These are phyloP conservation scores for Steinernema khuongi DNA, from an alignment of 1,140 invertebrate species.

Conservation along the genomic window DNA sequence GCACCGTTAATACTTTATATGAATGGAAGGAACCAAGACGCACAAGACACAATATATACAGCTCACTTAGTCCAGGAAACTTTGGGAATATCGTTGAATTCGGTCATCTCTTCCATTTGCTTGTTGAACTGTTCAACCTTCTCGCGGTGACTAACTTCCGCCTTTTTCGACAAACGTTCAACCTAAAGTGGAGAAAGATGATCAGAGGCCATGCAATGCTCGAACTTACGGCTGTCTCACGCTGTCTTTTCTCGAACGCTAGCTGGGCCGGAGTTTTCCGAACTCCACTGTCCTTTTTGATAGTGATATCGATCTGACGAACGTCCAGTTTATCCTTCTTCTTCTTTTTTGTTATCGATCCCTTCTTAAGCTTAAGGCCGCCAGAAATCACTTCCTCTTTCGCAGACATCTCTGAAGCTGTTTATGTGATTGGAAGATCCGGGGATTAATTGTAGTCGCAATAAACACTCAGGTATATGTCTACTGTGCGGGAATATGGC, in stretches of 20 bases:
- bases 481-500: no score
- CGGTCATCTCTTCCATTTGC: constrained; percentile 54
- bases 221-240: constrained; percentile 43
- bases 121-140: constrained; percentile 57
- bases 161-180: constrained; percentile 53
- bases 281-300: constrained; percentile 49
- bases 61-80: constrained; percentile 54
- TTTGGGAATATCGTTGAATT: constrained; percentile 59
- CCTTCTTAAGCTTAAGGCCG: constrained; percentile 53
- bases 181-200: constrained; percentile 22
- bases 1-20: no score
- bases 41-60: not conserved
- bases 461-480: no score
- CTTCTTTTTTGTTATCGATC: constrained; percentile 46
- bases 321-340: constrained; percentile 42
- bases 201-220: not conserved
- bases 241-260: constrained; percentile 51
- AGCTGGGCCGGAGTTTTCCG: constrained; percentile 53
- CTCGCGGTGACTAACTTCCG: constrained; percentile 52
- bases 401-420: no score
- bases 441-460: no score
- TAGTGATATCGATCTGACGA: constrained; percentile 53
- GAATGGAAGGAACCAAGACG: no score
- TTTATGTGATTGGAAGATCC: no score
- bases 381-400: constrained; percentile 46